These are phyloP conservation scores for Hydrochoerus hydrochaeris DNA, from an alignment of 2,113 vertebrate species.

Conservation along the genomic window DNA sequence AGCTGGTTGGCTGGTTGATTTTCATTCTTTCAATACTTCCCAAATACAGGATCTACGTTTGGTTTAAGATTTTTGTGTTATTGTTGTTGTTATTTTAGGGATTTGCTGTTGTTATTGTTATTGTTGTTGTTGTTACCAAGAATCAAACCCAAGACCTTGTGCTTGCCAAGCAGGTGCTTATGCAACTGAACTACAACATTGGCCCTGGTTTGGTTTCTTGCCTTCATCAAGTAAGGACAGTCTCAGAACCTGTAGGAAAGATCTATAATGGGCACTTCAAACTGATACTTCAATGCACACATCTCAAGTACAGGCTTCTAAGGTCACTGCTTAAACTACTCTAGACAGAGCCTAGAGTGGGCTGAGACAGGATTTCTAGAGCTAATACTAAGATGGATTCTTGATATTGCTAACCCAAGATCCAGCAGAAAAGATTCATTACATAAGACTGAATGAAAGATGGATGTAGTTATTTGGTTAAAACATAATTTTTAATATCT, in stretches of 20 bases:
- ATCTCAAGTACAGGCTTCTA: not conserved
- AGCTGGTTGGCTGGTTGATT: not conserved
- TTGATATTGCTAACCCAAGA: not conserved
- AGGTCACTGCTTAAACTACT: not conserved
- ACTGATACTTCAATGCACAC: not conserved
- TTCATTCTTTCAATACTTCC: not conserved
- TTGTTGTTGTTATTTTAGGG: no score
- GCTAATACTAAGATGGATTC: no score
- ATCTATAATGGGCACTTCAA: not conserved
- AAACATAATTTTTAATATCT: slow-evolving; percentile 42
- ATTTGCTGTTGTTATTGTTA: not conserved
- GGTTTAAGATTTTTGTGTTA: not conserved
- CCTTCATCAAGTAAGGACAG: not conserved
- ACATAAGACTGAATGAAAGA: slow-evolving; percentile 25
- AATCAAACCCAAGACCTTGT: no score
- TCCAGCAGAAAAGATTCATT: not conserved
- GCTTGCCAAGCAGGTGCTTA: no score
- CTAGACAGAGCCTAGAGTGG: not conserved
- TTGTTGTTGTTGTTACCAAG: no score
- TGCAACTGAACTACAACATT: no score
- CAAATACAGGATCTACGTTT: not conserved
- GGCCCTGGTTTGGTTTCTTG: not conserved
- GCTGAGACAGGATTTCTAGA: slow-evolving; percentile 35
- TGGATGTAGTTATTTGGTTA: slow-evolving; percentile 14
- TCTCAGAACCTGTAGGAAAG: not conserved